Conservation (phyloP, 2,113 vertebrate species). For the Dipodomys ordii region DNA sequence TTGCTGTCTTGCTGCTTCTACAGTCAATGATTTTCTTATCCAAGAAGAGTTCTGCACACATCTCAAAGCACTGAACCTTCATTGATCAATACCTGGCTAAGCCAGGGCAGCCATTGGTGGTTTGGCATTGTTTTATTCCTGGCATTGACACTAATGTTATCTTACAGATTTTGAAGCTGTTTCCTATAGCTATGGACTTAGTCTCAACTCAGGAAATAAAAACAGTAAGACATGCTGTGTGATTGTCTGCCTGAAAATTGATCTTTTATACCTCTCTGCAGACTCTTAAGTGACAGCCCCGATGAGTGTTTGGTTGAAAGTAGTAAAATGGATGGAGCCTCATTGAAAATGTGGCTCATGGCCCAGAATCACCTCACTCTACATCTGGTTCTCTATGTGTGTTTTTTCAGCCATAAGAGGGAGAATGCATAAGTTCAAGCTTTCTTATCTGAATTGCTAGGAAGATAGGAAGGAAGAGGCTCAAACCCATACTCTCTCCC, state of each 20-base stretch:
- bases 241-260: background rate
- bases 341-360: background rate
- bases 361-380: background rate
- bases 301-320: background rate
- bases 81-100: background rate
- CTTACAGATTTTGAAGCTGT: background rate
- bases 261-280: background rate
- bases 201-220: background rate
- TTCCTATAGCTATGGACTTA: background rate
- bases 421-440: background rate
- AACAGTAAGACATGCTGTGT: background rate
- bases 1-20: background rate
- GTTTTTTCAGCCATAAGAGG: background rate
- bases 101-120: background rate
- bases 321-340: background rate
- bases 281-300: background rate
- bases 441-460: slow-evolving; percentile 25
- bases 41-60: background rate
- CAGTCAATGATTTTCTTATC: background rate
- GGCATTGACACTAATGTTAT: background rate
- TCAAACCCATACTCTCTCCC: background rate
- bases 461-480: background rate
- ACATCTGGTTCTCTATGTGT: background rate
- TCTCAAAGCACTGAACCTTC: background rate
- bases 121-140: slow-evolving; percentile 24